These are phyloP conservation scores for Caradrina kadenii DNA, from an alignment of 2,888 invertebrate genomes.

Conservation along the genomic window DNA sequence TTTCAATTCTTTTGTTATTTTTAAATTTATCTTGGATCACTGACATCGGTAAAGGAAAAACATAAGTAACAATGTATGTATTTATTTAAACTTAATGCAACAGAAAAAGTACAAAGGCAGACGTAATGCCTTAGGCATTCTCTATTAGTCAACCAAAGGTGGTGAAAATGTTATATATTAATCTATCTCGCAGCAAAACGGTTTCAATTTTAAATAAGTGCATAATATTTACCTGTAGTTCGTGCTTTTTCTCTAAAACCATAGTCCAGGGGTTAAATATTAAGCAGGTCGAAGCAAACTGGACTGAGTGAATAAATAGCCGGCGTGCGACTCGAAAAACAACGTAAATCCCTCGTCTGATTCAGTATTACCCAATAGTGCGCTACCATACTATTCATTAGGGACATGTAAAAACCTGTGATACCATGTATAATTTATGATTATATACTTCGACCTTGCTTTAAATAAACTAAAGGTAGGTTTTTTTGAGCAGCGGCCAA, in stretches of 20 bases:
- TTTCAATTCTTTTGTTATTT: no score
- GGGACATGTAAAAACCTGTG: neutral
- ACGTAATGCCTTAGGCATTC: no score
- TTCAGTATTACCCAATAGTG: conserved; percentile 16
- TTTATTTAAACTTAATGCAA: no score
- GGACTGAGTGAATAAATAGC: conserved; percentile 41
- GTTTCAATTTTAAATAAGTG: neutral
- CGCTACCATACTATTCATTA: conserved; percentile 7
- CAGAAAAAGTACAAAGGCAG: no score
- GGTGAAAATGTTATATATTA: no score
- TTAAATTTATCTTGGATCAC: no score
- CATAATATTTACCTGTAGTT: neutral
- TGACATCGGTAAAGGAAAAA: no score
- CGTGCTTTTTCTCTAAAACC: conserved; percentile 8
- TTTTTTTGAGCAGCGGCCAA: neutral
- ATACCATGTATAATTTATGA: neutral
- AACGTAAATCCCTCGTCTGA: conserved; percentile 19
- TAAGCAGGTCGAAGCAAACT: conserved; percentile 32
- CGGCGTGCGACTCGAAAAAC: conserved; percentile 1
- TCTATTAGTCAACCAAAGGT: no score
- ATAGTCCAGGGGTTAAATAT: conserved; percentile 32
- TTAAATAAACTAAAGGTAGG: neutral
- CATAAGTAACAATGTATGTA: no score
- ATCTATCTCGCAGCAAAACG: no score
- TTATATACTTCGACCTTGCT: neutral